Percentiles rank a stretch among this genome's conserved stretches.
Evolutionary conservation across 2,113 vertebrate genomes (phyloP).

Genomic region (Lagopus muta): DNA sequence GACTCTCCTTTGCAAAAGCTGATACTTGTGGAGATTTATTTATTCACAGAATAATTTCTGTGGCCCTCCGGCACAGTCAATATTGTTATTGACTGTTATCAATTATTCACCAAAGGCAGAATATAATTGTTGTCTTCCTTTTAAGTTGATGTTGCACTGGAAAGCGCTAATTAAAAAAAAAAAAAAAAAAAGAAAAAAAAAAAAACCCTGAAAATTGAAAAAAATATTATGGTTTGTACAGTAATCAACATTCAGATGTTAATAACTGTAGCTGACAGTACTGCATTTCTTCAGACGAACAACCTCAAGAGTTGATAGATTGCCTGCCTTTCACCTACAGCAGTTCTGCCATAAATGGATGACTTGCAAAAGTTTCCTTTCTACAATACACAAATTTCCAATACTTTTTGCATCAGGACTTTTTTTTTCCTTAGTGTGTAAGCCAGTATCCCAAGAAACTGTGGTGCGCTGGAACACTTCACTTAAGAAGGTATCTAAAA

Average conservation of each 20-base stretch:
- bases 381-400: neutral
- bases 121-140: neutral
- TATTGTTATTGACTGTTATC: neutral
- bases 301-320: neutral
- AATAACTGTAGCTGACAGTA: neutral
- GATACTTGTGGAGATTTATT: neutral
- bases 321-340: neutral
- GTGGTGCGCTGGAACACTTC: neutral
- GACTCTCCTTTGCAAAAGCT: neutral
- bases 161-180: neutral
- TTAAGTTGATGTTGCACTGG: neutral
- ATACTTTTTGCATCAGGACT: neutral
- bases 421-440: neutral
- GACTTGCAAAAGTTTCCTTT: neutral
- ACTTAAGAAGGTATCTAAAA: neutral
- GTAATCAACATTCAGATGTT: neutral
- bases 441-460: neutral
- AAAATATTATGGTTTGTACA: neutral
- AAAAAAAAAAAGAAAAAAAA: neutral
- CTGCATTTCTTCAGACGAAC: conserved; percentile 14
- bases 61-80: neutral
- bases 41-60: neutral
- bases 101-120: neutral
- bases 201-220: neutral
- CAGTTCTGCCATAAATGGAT: neutral